Base-by-base conservation (phyloP, 2,797 vertebrate genomes). In the Galaxias olidus region DNA sequence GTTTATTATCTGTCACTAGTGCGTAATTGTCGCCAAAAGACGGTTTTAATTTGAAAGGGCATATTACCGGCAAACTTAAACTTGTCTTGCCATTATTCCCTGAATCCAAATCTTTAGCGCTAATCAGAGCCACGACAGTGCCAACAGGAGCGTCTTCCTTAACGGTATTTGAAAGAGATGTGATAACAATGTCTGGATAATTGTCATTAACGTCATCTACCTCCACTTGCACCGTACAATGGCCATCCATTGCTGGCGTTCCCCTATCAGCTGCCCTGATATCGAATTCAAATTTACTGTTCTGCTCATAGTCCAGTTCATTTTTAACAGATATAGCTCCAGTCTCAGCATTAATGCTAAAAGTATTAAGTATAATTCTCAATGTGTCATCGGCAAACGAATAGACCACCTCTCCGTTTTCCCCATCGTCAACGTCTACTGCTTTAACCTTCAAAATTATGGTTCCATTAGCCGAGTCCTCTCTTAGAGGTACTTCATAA, bases 181-280 rank as follows among this genome's bases (percentile, higher is more conserved):
- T 82, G 0, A 90, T 58, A 0, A 84, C 15, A 5, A 88, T 86
- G 61, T 88, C 85, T 9, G 88, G 86, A 17, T 57, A 9, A 40
- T 89, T 89, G 52, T 90, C 87, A 50, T 90, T 90, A 1, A 86
- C 56, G 55, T 90, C 88, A 8, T 71, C 47, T 4, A 90, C 55
- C 0, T 88, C 82, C 4, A 90, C 10, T 1, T 86, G 83, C 0
- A 89, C 61, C 18, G 63, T 72, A 59, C 87, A 86, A 43, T 84
- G 68, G 0, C 86, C 77, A 48, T 87, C 86, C 82, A 86, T 86
- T 65, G 71, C 66, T 0, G 86, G 86, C n/a, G n/a, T 61, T 0
- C 88, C 88, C 60, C 74, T 87, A 58, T 90, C 88, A 55, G 76
- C 84, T 1, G 87, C 84, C 40, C 41, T 76, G 10, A 88, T 41